Evolutionary conservation across 2,113 vertebrate species (phyloP).

Genomic region (Tapirus terrestris): DNA sequence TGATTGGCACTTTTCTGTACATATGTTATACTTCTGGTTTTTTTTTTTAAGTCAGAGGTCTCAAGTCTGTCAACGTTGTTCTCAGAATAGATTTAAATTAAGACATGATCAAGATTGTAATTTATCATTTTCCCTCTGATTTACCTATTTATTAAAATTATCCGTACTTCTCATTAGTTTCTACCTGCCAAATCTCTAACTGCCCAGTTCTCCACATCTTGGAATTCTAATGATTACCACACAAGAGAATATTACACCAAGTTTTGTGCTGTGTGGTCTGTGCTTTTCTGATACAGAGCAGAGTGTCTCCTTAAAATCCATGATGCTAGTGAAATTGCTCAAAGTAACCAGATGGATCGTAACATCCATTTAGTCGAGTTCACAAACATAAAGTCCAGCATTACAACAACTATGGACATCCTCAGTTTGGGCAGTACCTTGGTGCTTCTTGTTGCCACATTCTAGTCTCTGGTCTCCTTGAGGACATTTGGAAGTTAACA

Average conservation of each 20-base stretch:
- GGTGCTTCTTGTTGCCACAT: background rate
- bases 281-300: background rate
- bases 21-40: background rate
- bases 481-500: background rate
- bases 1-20: background rate
- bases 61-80: background rate
- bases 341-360: background rate
- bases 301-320: slow-evolving; percentile 8
- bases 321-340: background rate
- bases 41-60: background rate
- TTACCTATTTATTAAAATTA: background rate
- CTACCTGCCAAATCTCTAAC: background rate
- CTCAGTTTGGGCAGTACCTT: background rate
- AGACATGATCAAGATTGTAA: background rate
- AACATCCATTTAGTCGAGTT: background rate
- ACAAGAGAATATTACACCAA: background rate
- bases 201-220: background rate
- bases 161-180: background rate
- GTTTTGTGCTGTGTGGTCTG: slow-evolving; percentile 18
- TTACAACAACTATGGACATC: background rate
- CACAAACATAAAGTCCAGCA: background rate
- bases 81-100: background rate
- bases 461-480: background rate
- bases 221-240: background rate
- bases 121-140: background rate